Percentiles rank a stretch among this genome's conserved stretches.
Conservation (phyloP, 2,888 invertebrate genomes). For the Vesta saturnalis region DNA sequence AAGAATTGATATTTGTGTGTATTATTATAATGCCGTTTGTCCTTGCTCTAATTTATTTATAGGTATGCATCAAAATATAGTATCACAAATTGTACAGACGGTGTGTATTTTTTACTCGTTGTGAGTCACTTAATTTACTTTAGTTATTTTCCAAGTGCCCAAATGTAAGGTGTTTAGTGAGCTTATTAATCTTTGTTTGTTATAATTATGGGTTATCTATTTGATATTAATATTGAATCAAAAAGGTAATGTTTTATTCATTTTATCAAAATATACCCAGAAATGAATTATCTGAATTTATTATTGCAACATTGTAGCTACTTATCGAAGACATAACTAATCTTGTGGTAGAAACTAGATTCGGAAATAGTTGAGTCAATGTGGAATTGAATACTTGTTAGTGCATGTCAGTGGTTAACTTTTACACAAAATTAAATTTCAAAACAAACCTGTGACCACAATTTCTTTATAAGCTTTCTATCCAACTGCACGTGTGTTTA, state of each 20-base stretch:
- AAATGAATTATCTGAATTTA: no score
- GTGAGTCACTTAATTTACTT: neutral
- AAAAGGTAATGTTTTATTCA: constrained; percentile 48
- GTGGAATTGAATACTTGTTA: no score
- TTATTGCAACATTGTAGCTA: no score
- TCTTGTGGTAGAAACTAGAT: no score
- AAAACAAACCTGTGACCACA: no score
- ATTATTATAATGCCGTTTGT: neutral
- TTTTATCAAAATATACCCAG: no score
- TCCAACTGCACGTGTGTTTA: no score
- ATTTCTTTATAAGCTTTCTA: no score
- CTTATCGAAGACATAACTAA: no score
- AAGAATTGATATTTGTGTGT: neutral
- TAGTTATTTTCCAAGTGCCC: neutral
- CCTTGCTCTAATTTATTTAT: neutral
- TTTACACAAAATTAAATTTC: no score
- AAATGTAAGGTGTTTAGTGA: neutral
- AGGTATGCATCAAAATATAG: neutral
- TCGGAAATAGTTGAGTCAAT: no score
- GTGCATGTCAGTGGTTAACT: no score
- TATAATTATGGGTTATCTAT: neutral
- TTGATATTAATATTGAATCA: constrained; percentile 39
- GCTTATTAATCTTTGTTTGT: neutral
- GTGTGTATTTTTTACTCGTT: neutral
- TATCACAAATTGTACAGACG: neutral